Conservation (phyloP, 2,888 invertebrate genomes). For the Panorpa germanica region DNA sequence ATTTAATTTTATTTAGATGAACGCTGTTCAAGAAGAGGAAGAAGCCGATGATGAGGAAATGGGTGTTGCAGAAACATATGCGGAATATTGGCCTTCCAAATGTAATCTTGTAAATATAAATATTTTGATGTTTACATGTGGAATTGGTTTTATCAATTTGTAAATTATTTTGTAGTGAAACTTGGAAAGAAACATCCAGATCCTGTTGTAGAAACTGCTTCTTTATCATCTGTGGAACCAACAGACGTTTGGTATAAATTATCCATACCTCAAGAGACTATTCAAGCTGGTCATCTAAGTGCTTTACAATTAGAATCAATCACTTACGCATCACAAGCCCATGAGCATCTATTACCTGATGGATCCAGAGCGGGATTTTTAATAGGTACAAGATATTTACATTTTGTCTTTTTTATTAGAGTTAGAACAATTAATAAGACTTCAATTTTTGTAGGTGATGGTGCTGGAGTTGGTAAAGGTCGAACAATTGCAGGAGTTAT, state of each 20-base stretch:
- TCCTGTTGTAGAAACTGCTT: conserved; percentile 96
- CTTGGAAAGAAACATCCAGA: conserved; percentile 94
- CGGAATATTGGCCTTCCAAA: conserved; percentile 96
- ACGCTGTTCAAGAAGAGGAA: conserved; percentile 35
- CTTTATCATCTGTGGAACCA: conserved; percentile 87
- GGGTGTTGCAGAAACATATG: conserved; percentile 96
- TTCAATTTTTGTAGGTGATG: conserved; percentile 50
- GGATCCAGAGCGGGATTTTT: conserved; percentile 88
- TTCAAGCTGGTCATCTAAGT: conserved; percentile 73
- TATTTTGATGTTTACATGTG: conserved; percentile 1
- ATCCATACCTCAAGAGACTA: conserved; percentile 66
- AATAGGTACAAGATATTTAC: conserved; percentile 39
- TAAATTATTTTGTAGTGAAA: conserved; percentile 44
- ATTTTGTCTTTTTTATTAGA: conserved; percentile 6
- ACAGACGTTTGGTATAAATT: conserved; percentile 79
- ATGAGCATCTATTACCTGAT: conserved; percentile 76
- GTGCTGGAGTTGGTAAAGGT: conserved; percentile 95
- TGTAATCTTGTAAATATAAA: conserved; percentile 29
- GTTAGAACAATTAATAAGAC: conserved; percentile 4
- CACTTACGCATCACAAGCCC: conserved; percentile 93
- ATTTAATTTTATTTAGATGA: conserved; percentile 10
- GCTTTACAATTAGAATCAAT: conserved; percentile 95
- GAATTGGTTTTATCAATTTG: conserved; percentile 3
- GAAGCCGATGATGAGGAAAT: conserved; percentile 90
- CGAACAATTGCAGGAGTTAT: conserved; percentile 96